Base-by-base conservation (phyloP, 2,888 invertebrate genomes). In the Oscheius sp. region DNA sequence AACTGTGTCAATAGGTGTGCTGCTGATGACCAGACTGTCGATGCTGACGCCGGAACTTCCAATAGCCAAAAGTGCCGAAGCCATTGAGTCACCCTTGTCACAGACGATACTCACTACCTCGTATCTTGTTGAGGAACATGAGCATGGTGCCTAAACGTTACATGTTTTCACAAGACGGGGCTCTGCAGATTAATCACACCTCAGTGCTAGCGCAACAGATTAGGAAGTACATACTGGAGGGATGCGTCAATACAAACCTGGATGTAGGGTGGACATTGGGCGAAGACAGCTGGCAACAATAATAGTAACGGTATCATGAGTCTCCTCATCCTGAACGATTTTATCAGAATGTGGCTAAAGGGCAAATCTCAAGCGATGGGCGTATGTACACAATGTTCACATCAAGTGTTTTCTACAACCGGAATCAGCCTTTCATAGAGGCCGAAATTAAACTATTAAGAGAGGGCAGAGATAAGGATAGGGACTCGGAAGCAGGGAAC, bases 91-190 rank as follows among this genome's bases (percentile, higher is more conserved):
- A 5, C 83, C 86, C 53, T 78, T 75, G 72, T 87, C 86, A 74
- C 87, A 87, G 21, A 83, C 80, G 7, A 87, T 84, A 32, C 78
- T 77, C 13, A 87, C 80, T 9, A 84, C 81, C 70, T 87, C 86
- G 70, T 84, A 86, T 33, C 83, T 60, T n/a, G 86, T 84, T 2
- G 85, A 80, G 13, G 81, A 75, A 73, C 87, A 87, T 13, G 79
- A 76, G 63, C 87, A 87, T 0, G 86, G 86, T 1, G 76, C 78
- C 86, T 84, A 47, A 53, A 78, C 70, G 10, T 47, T 55, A 55
- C 55, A 37, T 53, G 32, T 50, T 68, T 68, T 37, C 55, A 3
- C 55, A 35, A 32, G 42, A 48, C 50, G 11, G 2, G 50, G 50
- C n/a, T 21, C 50, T 47, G 35, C 32, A 21, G 53, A 55, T 68